phyloP scores from a whole-genome alignment of 1,140 invertebrate genomes.

The Bicyclus anynana region DNA sequence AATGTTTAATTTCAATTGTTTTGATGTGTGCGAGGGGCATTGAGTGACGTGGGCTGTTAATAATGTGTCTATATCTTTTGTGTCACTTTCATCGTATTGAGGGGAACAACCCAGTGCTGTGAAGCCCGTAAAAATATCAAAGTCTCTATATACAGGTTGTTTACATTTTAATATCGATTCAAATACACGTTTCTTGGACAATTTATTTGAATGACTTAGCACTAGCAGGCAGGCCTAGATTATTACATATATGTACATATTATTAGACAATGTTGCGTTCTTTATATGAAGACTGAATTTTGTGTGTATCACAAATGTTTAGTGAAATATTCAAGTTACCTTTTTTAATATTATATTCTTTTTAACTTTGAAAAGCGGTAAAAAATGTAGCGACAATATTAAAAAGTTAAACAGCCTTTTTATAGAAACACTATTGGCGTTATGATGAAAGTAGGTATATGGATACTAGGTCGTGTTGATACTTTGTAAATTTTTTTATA shows the following conservation, averaged over 20 bases:
- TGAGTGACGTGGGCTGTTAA: background rate
- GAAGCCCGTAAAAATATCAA: too few species aligned
- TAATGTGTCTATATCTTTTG: slow-evolving; percentile 13
- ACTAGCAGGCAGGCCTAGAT: background rate
- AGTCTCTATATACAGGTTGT: background rate
- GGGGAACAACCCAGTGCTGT: too few species aligned
- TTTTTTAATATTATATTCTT: background rate
- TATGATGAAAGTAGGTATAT: background rate
- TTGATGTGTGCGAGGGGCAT: background rate
- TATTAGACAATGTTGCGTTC: background rate
- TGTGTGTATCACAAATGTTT: background rate
- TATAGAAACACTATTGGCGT: background rate
- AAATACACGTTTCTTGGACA: background rate
- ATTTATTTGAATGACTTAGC: background rate
- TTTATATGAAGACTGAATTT: background rate
- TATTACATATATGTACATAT: too few species aligned
- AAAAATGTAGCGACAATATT: too few species aligned
- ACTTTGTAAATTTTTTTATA: slow-evolving; percentile 44
- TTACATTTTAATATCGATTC: background rate
- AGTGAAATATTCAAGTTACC: background rate
- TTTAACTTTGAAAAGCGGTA: background rate
- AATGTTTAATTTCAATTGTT: slow-evolving; percentile 1
- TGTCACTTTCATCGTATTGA: background rate
- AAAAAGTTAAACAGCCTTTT: background rate
- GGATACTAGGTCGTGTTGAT: slow-evolving; percentile 38